Conservation (phyloP, 2,113 vertebrate genomes). For the Desmodus rotundus region DNA sequence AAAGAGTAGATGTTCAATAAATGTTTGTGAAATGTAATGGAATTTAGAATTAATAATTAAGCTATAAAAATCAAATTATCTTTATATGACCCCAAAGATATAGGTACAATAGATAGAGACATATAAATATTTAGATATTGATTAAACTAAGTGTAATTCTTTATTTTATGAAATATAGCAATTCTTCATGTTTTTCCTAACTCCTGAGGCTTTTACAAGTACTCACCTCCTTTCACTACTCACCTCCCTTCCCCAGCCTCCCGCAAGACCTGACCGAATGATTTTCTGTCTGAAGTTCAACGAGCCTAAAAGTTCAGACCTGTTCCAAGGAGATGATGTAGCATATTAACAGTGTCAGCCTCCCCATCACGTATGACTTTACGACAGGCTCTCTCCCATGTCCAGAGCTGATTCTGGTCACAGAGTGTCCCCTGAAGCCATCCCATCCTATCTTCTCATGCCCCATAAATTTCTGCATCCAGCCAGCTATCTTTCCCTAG, state of each 20-base stretch:
- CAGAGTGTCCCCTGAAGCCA: neutral
- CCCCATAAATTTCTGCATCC: neutral
- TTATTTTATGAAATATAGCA: neutral
- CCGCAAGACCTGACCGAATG: too few relatives aligned
- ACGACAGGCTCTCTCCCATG: neutral
- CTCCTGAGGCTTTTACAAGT: neutral
- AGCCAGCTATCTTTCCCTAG: neutral
- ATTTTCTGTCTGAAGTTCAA: neutral
- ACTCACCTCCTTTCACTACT: neutral
- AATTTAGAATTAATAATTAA: neutral
- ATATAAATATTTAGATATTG: neutral
- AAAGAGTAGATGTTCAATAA: neutral
- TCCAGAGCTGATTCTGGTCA: neutral
- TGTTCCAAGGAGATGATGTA: fast-evolving
- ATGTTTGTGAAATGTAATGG: neutral
- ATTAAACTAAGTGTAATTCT: neutral
- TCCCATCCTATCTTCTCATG: neutral
- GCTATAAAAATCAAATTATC: neutral
- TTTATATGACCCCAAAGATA: neutral
- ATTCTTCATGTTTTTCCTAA: neutral
- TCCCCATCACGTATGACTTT: neutral
- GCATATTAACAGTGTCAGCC: too few relatives aligned
- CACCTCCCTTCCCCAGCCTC: neutral
- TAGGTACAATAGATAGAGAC: neutral
- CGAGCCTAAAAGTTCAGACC: neutral